Evolutionary conservation across 1,140 invertebrate genomes (phyloP).

Genomic region (Platyscapa corneri): DNA sequence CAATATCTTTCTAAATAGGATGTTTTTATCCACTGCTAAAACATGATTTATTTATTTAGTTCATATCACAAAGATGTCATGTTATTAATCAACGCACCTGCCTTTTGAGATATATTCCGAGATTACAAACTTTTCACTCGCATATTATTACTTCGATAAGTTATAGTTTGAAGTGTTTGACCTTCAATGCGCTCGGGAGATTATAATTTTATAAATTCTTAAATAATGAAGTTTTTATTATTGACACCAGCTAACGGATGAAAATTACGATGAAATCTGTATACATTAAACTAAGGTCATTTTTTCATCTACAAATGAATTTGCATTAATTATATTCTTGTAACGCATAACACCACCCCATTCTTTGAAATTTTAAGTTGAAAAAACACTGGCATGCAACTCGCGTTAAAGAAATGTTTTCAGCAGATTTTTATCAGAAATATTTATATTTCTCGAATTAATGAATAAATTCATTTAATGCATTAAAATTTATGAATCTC

Average conservation of each 20-base stretch:
- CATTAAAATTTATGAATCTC: too few species aligned
- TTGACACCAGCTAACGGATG: background rate
- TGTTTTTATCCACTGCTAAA: background rate
- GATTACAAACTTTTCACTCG: conserved; percentile 21
- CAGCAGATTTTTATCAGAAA: too few species aligned
- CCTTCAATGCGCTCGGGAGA: background rate
- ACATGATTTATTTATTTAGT: conserved; percentile 10
- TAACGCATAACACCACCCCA: background rate
- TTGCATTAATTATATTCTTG: background rate
- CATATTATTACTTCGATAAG: background rate
- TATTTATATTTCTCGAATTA: too few species aligned
- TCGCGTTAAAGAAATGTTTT: background rate
- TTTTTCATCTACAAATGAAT: background rate
- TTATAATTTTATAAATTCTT: background rate
- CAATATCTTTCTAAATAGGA: conserved; percentile 4
- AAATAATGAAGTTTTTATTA: conserved; percentile 10
- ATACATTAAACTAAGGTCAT: background rate
- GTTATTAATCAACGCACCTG: conserved; percentile 6
- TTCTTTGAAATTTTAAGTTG: background rate
- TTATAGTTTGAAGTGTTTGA: conserved; percentile 7
- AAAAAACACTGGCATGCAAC: background rate
- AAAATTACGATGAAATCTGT: background rate
- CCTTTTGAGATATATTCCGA: conserved; percentile 2
- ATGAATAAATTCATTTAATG: too few species aligned
- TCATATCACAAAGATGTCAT: background rate